Evolutionary conservation across 2,113 vertebrate genomes (phyloP).

Genomic region (Mobula birostris): DNA sequence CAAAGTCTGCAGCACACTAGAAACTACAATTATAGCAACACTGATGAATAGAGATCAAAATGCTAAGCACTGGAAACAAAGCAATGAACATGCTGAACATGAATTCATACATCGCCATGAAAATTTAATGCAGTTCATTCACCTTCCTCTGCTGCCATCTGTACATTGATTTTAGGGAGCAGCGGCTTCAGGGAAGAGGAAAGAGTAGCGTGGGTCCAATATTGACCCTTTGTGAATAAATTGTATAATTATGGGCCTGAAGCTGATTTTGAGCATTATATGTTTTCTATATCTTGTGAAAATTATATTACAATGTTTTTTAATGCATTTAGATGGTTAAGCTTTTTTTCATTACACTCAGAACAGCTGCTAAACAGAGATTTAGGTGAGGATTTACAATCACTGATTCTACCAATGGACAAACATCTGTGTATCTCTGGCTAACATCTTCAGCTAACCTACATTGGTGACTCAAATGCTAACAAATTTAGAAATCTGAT

Average conservation of each 20-base stretch:
- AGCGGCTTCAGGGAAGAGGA: neutral
- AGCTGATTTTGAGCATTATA: neutral
- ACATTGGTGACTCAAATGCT: neutral
- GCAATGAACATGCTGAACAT: neutral
- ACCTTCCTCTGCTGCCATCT: neutral
- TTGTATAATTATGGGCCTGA: neutral
- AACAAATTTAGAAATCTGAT: neutral
- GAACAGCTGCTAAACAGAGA: conserved; percentile 4
- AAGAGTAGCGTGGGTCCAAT: neutral
- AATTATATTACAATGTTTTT: neutral
- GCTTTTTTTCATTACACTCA: neutral
- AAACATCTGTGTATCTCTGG: neutral
- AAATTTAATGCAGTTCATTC: neutral
- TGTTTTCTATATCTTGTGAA: neutral
- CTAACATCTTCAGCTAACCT: conserved; percentile 10
- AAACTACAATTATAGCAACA: neutral
- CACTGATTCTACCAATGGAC: neutral
- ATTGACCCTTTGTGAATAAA: neutral
- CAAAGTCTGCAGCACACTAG: no score
- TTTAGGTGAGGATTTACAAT: conserved; percentile 16
- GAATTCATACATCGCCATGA: neutral
- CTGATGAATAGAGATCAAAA: neutral
- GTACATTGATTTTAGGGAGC: neutral
- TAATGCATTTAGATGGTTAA: neutral
- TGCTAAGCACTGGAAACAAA: neutral